Evolutionary conservation across 2,888 invertebrate species (phyloP).

Genomic region (Lydus trimaculatus): DNA sequence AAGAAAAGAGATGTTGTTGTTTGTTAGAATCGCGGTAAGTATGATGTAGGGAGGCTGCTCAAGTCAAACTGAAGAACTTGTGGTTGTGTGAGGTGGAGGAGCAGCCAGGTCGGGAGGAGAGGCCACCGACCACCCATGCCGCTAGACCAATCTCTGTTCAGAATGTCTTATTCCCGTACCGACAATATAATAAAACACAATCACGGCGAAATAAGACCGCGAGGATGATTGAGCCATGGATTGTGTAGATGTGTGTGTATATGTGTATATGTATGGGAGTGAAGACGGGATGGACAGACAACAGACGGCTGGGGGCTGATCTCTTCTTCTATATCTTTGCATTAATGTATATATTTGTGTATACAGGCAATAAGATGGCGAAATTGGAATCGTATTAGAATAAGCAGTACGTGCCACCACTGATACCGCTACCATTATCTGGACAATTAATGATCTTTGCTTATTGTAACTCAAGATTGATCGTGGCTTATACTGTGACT

Average conservation of each 20-base stretch:
- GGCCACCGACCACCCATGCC: constrained; percentile 60
- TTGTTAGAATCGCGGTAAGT: constrained; percentile 45
- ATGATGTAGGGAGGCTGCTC: constrained; percentile 49
- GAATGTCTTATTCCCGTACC: constrained; percentile 61
- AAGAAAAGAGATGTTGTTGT: constrained; percentile 33
- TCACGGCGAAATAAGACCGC: constrained; percentile 59
- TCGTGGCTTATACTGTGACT: constrained; percentile 21
- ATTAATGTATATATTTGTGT: neutral
- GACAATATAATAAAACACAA: constrained; percentile 61
- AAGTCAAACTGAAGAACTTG: constrained; percentile 52
- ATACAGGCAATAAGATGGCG: constrained; percentile 43
- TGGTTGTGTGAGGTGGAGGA: constrained; percentile 36
- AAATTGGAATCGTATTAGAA: constrained; percentile 24
- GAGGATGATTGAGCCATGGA: constrained; percentile 60
- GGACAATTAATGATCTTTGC: constrained; percentile 48
- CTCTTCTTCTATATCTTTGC: constrained; percentile 25
- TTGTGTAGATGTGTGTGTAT: constrained; percentile 51
- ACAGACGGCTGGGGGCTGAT: constrained; percentile 50
- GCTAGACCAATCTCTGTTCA: constrained; percentile 61
- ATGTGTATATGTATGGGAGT: constrained; percentile 28
- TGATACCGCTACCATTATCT: neutral
- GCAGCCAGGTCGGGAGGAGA: constrained; percentile 42
- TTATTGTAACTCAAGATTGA: constrained; percentile 45
- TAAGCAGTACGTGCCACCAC: neutral
- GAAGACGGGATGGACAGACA: constrained; percentile 26